Conservation (phyloP, 2,113 vertebrate species). For the Vulpes lagopus region DNA sequence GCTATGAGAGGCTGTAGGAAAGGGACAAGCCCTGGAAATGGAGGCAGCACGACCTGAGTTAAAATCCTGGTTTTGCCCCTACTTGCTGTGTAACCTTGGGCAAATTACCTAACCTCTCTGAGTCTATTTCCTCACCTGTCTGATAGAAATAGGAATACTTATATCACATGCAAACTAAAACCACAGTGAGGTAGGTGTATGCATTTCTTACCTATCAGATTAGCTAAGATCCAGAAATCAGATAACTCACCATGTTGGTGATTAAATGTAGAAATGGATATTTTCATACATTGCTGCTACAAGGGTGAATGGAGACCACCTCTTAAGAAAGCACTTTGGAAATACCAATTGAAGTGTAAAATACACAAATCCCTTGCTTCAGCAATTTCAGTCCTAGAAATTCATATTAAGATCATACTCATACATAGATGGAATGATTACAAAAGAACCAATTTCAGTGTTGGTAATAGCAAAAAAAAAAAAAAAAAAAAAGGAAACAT, state of each 20-base stretch:
- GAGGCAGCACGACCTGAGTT: background rate
- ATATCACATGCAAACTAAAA: background rate
- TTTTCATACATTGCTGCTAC: background rate
- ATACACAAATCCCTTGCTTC: background rate
- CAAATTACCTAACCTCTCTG: background rate
- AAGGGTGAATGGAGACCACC: background rate
- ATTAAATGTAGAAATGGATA: background rate
- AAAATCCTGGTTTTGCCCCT: background rate
- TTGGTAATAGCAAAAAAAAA: background rate
- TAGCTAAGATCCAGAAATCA: background rate
- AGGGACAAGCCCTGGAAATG: background rate
- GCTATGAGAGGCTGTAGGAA: background rate
- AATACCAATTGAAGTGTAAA: background rate
- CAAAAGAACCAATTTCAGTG: background rate
- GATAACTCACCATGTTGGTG: accelerated
- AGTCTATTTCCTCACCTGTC: background rate
- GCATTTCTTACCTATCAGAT: background rate
- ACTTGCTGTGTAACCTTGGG: background rate
- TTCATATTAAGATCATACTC: background rate
- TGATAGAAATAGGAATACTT: background rate
- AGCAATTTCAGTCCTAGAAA: background rate
- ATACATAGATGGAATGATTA: background rate
- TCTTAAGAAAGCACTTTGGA: background rate
- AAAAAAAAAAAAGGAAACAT: background rate
- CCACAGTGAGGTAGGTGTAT: background rate